Base-by-base conservation (phyloP, 2,888 invertebrate genomes). In the Temnothorax ravouxi region DNA sequence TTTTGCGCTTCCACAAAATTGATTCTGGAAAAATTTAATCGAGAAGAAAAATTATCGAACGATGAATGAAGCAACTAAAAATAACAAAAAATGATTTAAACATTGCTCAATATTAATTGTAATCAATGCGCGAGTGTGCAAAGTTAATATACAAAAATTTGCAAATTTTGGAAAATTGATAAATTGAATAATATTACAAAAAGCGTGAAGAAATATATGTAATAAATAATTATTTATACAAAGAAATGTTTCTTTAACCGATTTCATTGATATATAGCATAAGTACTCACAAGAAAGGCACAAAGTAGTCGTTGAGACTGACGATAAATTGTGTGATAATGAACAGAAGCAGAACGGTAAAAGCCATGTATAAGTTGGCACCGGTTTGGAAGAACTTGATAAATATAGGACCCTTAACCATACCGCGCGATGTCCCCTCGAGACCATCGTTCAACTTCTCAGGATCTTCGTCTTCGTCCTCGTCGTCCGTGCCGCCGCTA, bases 261-360 rank as follows among this genome's bases (percentile, higher is more conserved):
- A 44, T 25, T 41, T 66, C 41, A 8, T 25, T 3, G 0, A 3
- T 66, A n/a, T n/a, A 15, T 66, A 15, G 5, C 3, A 62, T 18
- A 38, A 44, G 66, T 84, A 92, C 94, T 92, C 72, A 94, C 93
- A 94, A 79, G 62, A 92, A 86, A 52, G 94, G 92, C 64, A 97
- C 95, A 96, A 96, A 97, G 91, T 96, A 97, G 93, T 98, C 98
- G 0, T 96, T 96, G 0, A 95, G 94, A 84, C 96, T 97, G 1
- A 96, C 97, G n/a, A 96, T 92, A 0, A 94, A 92, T 89, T 97
- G 97, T 0, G 97, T 95, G 18, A 96, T 18, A 0, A 97, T 11
- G 88, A 96, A 96, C 9, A 96, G 90, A 0, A 95, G 84, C 1
- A 96, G 86, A 66, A 96, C 91, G 0, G 95, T 88, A 3, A 95